phyloP scores from a whole-genome alignment of 2,113 vertebrate species.

The Proterorhinus semilunaris region DNA sequence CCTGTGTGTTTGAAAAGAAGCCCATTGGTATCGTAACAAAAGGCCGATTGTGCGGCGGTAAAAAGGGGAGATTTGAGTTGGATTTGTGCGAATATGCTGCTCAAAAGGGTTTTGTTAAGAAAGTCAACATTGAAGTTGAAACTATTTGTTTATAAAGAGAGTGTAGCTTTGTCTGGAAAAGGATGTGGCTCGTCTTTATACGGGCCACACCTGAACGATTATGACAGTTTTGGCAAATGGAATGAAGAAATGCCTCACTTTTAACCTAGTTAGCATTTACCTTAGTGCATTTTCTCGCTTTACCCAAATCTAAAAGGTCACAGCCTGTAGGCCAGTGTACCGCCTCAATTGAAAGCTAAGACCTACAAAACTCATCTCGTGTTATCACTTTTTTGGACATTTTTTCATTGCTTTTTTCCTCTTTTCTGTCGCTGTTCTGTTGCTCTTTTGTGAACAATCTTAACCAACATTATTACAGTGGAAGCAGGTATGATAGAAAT shows the following conservation, averaged over 20 bases:
- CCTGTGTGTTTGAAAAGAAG: background rate
- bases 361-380: no score
- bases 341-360: no score
- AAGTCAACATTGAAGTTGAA: background rate
- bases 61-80: background rate
- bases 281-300: no score
- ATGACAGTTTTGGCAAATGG: background rate
- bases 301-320: no score
- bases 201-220: slow-evolving; percentile 21
- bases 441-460: no score
- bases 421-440: no score
- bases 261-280: background rate
- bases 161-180: background rate
- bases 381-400: no score
- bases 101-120: background rate
- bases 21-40: background rate
- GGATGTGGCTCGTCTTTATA: background rate
- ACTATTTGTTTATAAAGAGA: background rate
- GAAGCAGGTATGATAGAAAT: no score
- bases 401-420: no score
- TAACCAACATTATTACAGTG: no score
- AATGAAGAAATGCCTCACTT: background rate
- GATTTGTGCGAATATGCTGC: background rate
- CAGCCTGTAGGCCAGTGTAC: no score
- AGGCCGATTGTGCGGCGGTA: background rate